phyloP scores from a whole-genome alignment of 2,888 invertebrate genomes.

The Drosophila kambysellisi region DNA sequence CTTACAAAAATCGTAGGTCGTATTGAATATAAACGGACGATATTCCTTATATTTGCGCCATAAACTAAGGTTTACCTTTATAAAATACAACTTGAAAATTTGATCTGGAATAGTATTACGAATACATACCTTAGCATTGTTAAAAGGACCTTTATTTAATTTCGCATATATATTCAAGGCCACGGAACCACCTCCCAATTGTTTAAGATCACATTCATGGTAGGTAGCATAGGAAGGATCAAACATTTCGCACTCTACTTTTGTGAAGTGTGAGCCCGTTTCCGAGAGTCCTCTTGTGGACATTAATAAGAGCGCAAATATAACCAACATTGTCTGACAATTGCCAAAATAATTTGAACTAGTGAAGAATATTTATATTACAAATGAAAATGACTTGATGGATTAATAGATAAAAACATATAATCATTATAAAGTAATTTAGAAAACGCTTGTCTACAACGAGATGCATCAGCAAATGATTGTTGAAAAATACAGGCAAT shows the following conservation, averaged over 20 bases:
- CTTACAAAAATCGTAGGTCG: slow-evolving; percentile 30
- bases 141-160: slow-evolving; percentile 1
- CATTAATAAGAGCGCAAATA: not conserved
- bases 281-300: not conserved
- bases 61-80: slow-evolving; percentile 21
- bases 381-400: too few species aligned
- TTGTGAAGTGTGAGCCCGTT: not conserved
- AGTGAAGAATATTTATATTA: too few species aligned
- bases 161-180: slow-evolving; percentile 2
- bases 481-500: not conserved
- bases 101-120: not conserved
- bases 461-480: not conserved
- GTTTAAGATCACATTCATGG: slow-evolving; percentile 18
- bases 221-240: not conserved
- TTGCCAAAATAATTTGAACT: too few species aligned
- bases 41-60: slow-evolving; percentile 28
- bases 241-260: not conserved
- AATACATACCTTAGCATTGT: slow-evolving; percentile 16
- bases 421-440: too few species aligned
- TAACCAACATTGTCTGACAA: slow-evolving; percentile 5
- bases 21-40: slow-evolving; percentile 31
- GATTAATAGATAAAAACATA: too few species aligned
- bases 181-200: slow-evolving; percentile 18
- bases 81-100: not conserved
- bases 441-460: too few species aligned